Evolutionary conservation across 1,140 invertebrate genomes (phyloP).

Genomic region (Dolichoris vasculosae): DNA sequence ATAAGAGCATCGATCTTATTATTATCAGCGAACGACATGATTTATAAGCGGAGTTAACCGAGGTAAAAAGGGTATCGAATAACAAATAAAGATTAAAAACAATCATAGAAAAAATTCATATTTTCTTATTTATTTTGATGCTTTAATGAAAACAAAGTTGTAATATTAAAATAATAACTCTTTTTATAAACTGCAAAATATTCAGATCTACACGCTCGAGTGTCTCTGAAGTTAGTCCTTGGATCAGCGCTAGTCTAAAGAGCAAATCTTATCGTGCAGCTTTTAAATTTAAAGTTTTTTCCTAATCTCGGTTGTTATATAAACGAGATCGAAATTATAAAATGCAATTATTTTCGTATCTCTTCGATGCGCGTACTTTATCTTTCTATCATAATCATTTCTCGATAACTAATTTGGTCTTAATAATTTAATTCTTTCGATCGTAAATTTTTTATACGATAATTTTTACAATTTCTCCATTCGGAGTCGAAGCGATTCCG

Average conservation of each 20-base stretch:
- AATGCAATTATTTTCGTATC: background rate
- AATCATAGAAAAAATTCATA: conserved; percentile 19
- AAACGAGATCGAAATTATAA: conserved; percentile 15
- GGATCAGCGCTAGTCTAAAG: background rate
- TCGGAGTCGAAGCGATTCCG: background rate
- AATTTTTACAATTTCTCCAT: background rate
- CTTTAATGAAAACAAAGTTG: conserved; percentile 4
- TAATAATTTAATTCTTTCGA: background rate
- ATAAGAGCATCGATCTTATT: conserved; percentile 44
- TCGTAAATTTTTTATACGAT: background rate
- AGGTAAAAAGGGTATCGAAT: conserved; percentile 46
- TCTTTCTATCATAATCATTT: background rate
- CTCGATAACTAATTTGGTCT: background rate
- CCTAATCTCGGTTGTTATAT: background rate
- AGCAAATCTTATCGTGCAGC: conserved; percentile 7
- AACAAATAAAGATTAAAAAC: conserved; percentile 33
- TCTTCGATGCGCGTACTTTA: background rate
- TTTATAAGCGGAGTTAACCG: conserved; percentile 39
- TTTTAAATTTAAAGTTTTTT: background rate
- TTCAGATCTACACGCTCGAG: background rate
- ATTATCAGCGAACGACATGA: conserved; percentile 21
- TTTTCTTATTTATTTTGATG: conserved; percentile 20
- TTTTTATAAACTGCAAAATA: conserved; percentile 5
- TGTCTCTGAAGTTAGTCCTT: background rate
- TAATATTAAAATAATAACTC: background rate